Evolutionary conservation across 2,797 vertebrate species (phyloP).

Genomic region (Microctenopoma lineatum): DNA sequence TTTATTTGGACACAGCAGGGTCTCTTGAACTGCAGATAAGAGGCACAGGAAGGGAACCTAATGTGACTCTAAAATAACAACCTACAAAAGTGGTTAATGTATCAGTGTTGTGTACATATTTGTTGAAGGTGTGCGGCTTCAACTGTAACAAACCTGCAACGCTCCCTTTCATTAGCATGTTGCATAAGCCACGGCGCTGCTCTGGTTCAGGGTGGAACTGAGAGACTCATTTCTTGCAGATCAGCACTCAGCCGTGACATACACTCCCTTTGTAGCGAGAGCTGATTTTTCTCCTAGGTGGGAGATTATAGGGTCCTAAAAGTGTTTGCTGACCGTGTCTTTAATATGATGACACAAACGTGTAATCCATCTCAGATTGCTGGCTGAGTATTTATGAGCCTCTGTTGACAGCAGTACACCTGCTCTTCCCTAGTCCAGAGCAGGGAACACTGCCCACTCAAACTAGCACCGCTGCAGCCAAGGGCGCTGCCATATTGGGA

Average conservation of each 20-base stretch:
- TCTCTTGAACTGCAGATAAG: slow-evolving; percentile 10
- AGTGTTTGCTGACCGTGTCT: slow-evolving; percentile 63
- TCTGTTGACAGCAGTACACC: slow-evolving; percentile 71
- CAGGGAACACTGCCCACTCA: slow-evolving; percentile 34
- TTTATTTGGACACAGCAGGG: slow-evolving; percentile 82
- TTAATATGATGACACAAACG: slow-evolving; percentile 70
- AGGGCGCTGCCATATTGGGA: slow-evolving; percentile 54
- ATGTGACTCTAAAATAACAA: slow-evolving; percentile 58
- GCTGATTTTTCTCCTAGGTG: slow-evolving; percentile 20
- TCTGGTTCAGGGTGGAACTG: slow-evolving; percentile 21
- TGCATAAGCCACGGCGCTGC: background rate
- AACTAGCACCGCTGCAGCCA: slow-evolving; percentile 44
- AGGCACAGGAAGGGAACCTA: slow-evolving; percentile 23
- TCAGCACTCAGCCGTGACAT: slow-evolving; percentile 9
- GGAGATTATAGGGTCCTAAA: slow-evolving; percentile 47
- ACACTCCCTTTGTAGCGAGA: slow-evolving; percentile 15
- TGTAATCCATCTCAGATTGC: slow-evolving; percentile 47
- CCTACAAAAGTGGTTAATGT: slow-evolving; percentile 56
- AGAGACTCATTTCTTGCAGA: slow-evolving; percentile 36
- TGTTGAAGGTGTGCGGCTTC: slow-evolving; percentile 40
- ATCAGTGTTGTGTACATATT: slow-evolving; percentile 65
- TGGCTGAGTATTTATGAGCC: slow-evolving; percentile 62
- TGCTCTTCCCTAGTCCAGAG: slow-evolving; percentile 56
- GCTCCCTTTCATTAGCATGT: background rate
- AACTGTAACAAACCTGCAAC: slow-evolving; percentile 28